These are phyloP conservation scores for Physocephala rufipes DNA, from an alignment of 2,888 invertebrate genomes.

Conservation along the genomic window DNA sequence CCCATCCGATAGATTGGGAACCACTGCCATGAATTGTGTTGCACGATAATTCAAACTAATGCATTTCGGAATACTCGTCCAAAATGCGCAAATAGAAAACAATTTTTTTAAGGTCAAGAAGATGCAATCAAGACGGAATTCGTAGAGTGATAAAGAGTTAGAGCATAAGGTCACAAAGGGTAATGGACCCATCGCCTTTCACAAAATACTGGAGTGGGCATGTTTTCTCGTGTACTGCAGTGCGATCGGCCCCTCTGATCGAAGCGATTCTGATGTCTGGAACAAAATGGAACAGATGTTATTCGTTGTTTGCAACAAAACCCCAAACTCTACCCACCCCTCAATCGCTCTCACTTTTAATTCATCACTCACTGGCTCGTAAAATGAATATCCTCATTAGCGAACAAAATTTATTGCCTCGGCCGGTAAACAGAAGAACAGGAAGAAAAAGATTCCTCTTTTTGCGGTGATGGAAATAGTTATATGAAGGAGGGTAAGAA, in stretches of 20 bases:
- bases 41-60: not conserved
- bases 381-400: no score
- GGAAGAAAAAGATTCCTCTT: no score
- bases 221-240: no score
- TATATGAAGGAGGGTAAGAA: no score
- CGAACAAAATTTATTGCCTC: no score
- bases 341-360: not conserved
- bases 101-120: conserved; percentile 29
- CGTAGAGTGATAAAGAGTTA: conserved; percentile 19
- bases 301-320: not conserved
- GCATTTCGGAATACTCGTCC: not conserved
- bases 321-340: no score
- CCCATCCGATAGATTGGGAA: not conserved
- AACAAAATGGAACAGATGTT: not conserved
- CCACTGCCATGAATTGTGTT: not conserved
- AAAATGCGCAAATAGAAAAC: not conserved
- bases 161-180: no score
- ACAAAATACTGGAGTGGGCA: no score
- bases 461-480: no score
- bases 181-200: no score
- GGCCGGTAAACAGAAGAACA: no score
- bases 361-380: not conserved
- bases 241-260: not conserved
- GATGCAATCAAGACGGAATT: conserved; percentile 29
- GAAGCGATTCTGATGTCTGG: not conserved